These are phyloP conservation scores for Oligia latruncula DNA, from an alignment of 2,888 invertebrate species.

Conservation along the genomic window DNA sequence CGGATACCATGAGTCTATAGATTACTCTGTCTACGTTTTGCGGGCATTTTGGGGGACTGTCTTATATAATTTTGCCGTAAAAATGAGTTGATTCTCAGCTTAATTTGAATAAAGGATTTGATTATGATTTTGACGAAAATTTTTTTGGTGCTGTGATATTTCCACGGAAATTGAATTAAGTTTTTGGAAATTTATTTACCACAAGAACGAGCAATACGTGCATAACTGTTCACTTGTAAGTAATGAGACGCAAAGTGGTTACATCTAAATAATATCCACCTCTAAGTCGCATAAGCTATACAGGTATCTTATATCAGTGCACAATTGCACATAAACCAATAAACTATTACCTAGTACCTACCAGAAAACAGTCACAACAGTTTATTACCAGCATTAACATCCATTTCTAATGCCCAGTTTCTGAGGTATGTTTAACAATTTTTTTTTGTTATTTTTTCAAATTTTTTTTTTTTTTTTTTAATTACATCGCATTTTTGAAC, in stretches of 20 bases:
- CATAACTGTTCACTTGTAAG: neutral
- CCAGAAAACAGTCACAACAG: neutral
- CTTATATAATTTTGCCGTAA: too few species aligned
- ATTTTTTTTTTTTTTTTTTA: too few species aligned
- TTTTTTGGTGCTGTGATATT: neutral
- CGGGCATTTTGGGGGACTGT: too few species aligned
- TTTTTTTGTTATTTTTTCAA: neutral
- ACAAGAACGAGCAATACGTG: neutral
- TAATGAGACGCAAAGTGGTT: neutral
- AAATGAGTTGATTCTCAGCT: neutral
- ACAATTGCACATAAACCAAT: too few species aligned
- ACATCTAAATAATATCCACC: neutral
- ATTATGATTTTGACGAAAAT: neutral
- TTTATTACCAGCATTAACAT: neutral
- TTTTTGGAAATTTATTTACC: neutral
- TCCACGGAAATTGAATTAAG: neutral
- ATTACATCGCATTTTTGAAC: neutral
- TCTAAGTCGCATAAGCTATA: too few species aligned
- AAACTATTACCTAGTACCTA: too few species aligned
- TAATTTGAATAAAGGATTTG: neutral
- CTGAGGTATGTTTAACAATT: too few species aligned
- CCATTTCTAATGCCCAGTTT: neutral
- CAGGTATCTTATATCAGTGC: too few species aligned
- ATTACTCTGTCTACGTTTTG: too few species aligned
- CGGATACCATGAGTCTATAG: too few species aligned